Evolutionary conservation across 2,797 vertebrate species (phyloP).

Genomic region (Cyprinodon diabolis): DNA sequence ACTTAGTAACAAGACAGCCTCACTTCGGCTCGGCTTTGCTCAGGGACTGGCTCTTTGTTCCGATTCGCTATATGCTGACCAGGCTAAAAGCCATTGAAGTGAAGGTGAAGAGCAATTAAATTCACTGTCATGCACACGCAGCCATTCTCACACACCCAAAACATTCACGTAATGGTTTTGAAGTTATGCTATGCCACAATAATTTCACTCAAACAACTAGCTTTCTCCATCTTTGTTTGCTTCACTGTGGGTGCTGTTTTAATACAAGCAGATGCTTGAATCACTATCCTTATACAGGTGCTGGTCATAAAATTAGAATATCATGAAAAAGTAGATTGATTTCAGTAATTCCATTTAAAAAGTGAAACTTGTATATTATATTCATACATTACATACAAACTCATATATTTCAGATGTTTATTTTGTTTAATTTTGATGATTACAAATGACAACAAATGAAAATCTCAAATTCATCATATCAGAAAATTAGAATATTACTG

Average conservation of each 20-base stretch:
- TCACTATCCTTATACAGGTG: background rate
- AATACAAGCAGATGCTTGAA: background rate
- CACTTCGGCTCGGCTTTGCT: conserved; percentile 42
- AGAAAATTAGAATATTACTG: no score
- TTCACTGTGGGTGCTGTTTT: background rate
- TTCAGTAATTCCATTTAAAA: no score
- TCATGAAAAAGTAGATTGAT: no score
- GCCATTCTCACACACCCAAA: conserved; percentile 9
- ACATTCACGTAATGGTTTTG: conserved; percentile 9
- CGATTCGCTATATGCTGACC: conserved; percentile 76
- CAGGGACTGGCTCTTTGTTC: conserved; percentile 48
- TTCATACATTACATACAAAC: no score
- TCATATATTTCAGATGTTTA: no score
- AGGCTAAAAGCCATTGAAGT: conserved; percentile 78
- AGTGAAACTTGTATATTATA: no score
- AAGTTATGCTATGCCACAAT: background rate
- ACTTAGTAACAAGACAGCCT: conserved; percentile 60
- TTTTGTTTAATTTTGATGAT: no score
- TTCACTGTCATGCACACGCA: conserved; percentile 58
- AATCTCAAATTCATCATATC: no score
- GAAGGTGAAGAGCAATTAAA: conserved; percentile 80
- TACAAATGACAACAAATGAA: no score
- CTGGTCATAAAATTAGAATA: no score
- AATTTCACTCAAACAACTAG: background rate
- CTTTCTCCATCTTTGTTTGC: background rate